Evolutionary conservation across 2,888 invertebrate species (phyloP), one percentile per base, ranked within the genome.

Genomic region (Machimus atricapillus): DNA sequence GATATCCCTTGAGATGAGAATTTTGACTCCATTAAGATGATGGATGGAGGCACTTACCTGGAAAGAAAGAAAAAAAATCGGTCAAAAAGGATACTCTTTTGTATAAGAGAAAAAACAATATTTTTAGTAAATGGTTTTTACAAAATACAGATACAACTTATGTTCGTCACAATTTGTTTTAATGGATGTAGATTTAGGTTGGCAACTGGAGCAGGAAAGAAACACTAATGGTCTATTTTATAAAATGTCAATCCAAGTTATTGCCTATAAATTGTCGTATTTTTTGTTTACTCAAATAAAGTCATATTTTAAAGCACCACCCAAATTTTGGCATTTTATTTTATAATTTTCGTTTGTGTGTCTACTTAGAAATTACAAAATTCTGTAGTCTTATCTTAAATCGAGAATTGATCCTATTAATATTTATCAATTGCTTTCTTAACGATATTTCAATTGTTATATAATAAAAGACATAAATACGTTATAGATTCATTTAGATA

Each of bases 21-120:
- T 19, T 37, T 16, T 7, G 16, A 34, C 7, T 58, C 76, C 27
- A 52, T 79, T 79, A 52, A 6, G 52, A 31, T 79, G 79, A 79
- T 82, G 34, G 34, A 82, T 82, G 19, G 58, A 34, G 34, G 37
- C 46, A 82, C 82, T 82, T 82, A 82, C 82, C 82, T 82, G 66
- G 56, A 82, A 82, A 37, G 37, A 66, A 82, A 82, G n/a, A 34
- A 82, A 82, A 8, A 37, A 81, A 19, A 1, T 8, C 12, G 23
- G 12, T 66, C 66, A 66, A 2, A 27, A 19, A n/a, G 0, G 3
- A 66, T 66, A 19, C 27, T 8, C 27, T 12, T 19, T 66, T 66
- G 1, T 66, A 23, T 19, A 9, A 66, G 19, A 16, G 16, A n/a
- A n/a, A 52, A n/a, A 7, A 52, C n/a, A 52, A 52, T 52, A n/a